Conservation (phyloP, 2,797 vertebrate genomes). For the Thamnophis elegans region DNA sequence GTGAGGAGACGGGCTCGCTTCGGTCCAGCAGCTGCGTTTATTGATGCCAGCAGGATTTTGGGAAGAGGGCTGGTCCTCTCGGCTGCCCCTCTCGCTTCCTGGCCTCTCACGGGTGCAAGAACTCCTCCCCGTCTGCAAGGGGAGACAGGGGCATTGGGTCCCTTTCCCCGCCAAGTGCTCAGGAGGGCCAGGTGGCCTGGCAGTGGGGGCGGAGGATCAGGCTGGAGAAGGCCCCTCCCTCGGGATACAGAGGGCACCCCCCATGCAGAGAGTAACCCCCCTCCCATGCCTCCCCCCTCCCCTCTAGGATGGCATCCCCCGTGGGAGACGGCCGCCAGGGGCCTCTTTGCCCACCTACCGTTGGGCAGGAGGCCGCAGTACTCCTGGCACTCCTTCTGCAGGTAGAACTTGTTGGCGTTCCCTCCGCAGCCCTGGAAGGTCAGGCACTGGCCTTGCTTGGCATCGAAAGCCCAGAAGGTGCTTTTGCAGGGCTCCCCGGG, state of each 20-base stretch:
- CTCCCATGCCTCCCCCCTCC: background rate
- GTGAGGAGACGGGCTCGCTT: background rate
- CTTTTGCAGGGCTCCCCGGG: slow-evolving; percentile 66
- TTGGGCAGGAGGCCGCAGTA: slow-evolving; percentile 81
- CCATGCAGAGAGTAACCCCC: too few species aligned
- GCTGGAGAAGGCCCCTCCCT: background rate
- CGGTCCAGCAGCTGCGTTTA: background rate
- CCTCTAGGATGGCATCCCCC: background rate
- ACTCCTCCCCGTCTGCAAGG: background rate
- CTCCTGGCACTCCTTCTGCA: slow-evolving; percentile 90
- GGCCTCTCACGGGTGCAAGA: background rate
- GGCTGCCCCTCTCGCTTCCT: background rate
- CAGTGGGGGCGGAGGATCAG: background rate
- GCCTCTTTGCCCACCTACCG: slow-evolving; percentile 70
- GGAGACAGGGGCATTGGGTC: too few species aligned
- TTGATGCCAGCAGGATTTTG: background rate
- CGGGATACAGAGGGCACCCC: too few species aligned
- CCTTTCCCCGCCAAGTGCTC: background rate
- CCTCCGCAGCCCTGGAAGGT: slow-evolving; percentile 82
- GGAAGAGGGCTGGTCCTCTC: background rate
- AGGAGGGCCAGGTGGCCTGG: background rate
- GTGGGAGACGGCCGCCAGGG: rapidly evolving
- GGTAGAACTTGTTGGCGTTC: slow-evolving; percentile 95
- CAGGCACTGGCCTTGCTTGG: slow-evolving; percentile 77
- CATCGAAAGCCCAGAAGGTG: slow-evolving; percentile 83